phyloP scores from a whole-genome alignment of 2,888 invertebrate species.

The Drosophila flavopinicola region DNA sequence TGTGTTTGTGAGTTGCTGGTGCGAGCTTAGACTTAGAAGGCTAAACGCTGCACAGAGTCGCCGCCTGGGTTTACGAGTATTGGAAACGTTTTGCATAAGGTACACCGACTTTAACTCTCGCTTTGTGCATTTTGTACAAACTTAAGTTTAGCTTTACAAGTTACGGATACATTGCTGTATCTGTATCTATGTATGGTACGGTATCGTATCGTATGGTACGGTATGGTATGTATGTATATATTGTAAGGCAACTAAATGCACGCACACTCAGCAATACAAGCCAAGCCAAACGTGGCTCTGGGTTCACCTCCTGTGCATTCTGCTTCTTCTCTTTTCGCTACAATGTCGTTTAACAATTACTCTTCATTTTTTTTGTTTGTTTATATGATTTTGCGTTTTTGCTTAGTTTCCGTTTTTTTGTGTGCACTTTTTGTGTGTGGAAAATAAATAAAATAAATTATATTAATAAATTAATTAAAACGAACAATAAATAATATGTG shows the following conservation, averaged over 20 bases:
- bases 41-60: slow-evolving; percentile 52
- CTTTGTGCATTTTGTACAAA: slow-evolving; percentile 68
- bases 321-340: slow-evolving; percentile 54
- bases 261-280: slow-evolving; percentile 45
- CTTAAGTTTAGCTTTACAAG: slow-evolving; percentile 66
- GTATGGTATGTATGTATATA: slow-evolving; percentile 23
- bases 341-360: slow-evolving; percentile 51
- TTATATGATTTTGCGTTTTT: slow-evolving; percentile 20
- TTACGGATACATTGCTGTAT: slow-evolving; percentile 28
- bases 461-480: slow-evolving; percentile 80
- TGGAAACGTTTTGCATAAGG: slow-evolving; percentile 68
- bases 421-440: slow-evolving; percentile 60
- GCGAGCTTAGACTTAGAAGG: slow-evolving; percentile 70
- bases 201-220: not conserved
- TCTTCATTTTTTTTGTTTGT: slow-evolving; percentile 22
- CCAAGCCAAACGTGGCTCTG: slow-evolving; percentile 40
- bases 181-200: slow-evolving; percentile 13
- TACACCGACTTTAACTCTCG: slow-evolving; percentile 82
- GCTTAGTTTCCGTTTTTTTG: slow-evolving; percentile 46
- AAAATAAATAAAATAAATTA: slow-evolving; percentile 82
- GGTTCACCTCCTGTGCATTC: slow-evolving; percentile 23
- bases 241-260: slow-evolving; percentile 53
- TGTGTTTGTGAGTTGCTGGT: slow-evolving; percentile 25
- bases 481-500: slow-evolving; percentile 77
- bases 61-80: slow-evolving; percentile 70